Conservation (phyloP, 2,888 invertebrate species). For the Acrobasis repandana region DNA sequence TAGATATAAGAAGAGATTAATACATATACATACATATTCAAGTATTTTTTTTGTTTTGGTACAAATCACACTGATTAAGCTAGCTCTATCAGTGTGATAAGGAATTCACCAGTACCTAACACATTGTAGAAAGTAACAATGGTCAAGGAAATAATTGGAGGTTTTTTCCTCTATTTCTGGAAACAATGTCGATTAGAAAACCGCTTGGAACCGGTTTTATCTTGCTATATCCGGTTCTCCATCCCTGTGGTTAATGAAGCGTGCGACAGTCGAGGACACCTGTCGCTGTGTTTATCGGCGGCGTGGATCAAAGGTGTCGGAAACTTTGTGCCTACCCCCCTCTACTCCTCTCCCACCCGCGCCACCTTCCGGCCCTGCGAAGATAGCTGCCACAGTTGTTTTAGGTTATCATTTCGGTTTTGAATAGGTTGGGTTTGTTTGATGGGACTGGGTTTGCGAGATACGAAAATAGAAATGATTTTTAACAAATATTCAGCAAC, state of each 20-base stretch:
- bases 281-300: slow-evolving; percentile 32
- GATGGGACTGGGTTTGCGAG: neutral
- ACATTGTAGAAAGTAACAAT: no score
- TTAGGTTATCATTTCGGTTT: slow-evolving; percentile 19
- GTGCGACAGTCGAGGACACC: slow-evolving; percentile 30
- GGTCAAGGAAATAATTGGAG: no score
- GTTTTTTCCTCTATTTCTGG: no score
- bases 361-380: slow-evolving; percentile 8
- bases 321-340: slow-evolving; percentile 31
- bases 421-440: slow-evolving; percentile 2
- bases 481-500: neutral
- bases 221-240: slow-evolving; percentile 15
- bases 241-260: slow-evolving; percentile 27
- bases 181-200: neutral
- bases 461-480: neutral
- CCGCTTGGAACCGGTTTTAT: slow-evolving; percentile 6
- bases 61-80: no score
- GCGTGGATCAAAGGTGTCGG: slow-evolving; percentile 35
- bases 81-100: no score
- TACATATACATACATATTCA: no score
- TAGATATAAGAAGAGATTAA: no score
- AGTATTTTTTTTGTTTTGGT: no score
- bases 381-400: slow-evolving; percentile 21
- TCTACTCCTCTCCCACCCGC: slow-evolving; percentile 25
- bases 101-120: no score